phyloP scores from a whole-genome alignment of 2,113 vertebrate genomes.

The Mus spicilegus region DNA sequence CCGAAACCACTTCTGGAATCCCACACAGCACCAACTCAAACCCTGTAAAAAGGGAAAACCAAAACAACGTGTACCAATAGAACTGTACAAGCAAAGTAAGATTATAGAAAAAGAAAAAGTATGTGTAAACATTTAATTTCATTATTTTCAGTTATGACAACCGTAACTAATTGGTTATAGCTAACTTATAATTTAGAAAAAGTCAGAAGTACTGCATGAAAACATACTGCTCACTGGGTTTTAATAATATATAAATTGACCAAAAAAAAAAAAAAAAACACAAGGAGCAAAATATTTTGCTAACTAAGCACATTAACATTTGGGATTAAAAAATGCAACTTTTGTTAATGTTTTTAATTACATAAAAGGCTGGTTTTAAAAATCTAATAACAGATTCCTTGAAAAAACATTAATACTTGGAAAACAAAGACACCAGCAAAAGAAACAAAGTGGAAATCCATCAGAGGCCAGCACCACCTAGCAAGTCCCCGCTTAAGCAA shows the following conservation, averaged over 20 bases:
- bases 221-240: neutral
- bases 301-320: conserved; percentile 54
- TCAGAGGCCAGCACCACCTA: conserved; percentile 50
- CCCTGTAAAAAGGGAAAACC: conserved; percentile 13
- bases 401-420: conserved; percentile 6
- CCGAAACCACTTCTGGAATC: conserved; percentile 33
- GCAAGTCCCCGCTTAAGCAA: conserved; percentile 71
- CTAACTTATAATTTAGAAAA: conserved; percentile 40
- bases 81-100: conserved; percentile 14
- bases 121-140: conserved; percentile 17
- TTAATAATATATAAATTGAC: neutral
- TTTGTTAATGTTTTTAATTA: conserved; percentile 42
- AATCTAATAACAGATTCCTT: neutral
- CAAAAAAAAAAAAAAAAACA: neutral
- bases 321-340: conserved; percentile 10
- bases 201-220: neutral
- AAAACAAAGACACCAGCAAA: conserved; percentile 64
- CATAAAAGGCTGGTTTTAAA: conserved; percentile 17
- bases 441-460: conserved; percentile 64
- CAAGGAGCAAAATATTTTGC: conserved; percentile 12
- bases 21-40: neutral
- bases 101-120: neutral
- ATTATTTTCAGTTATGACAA: conserved; percentile 22
- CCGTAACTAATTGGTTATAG: conserved; percentile 1
- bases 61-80: neutral